phyloP scores from a whole-genome alignment of 2,888 invertebrate species.

The Entomobrya proxima region DNA sequence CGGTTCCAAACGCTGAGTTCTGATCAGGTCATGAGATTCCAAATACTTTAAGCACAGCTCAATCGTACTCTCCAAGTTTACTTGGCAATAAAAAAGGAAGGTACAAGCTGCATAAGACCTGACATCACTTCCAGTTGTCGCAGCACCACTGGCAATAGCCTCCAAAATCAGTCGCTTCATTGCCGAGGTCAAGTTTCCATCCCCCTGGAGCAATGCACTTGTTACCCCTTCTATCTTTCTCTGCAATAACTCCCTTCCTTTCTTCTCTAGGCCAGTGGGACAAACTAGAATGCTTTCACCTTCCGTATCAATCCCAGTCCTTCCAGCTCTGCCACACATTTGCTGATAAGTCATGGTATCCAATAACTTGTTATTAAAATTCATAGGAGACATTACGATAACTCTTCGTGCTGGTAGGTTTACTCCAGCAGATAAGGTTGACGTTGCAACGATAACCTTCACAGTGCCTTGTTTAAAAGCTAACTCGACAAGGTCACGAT shows the following conservation, averaged over 20 bases:
- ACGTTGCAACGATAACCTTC: slow-evolving; percentile 93
- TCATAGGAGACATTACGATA: slow-evolving; percentile 90
- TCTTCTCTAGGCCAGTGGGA: slow-evolving; percentile 84
- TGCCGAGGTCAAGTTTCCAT: slow-evolving; percentile 78
- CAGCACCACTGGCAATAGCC: slow-evolving; percentile 90
- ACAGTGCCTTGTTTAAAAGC: slow-evolving; percentile 88
- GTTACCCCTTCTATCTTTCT: slow-evolving; percentile 76
- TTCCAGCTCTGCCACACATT: slow-evolving; percentile 98
- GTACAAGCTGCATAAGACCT: slow-evolving; percentile 88
- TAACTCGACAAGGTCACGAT: slow-evolving; percentile 95
- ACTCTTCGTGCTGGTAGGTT: slow-evolving; percentile 97
- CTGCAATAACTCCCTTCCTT: slow-evolving; percentile 84
- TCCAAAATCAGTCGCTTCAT: slow-evolving; percentile 80
- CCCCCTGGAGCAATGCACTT: slow-evolving; percentile 71
- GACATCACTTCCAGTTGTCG: slow-evolving; percentile 85
- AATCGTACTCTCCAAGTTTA: slow-evolving; percentile 78
- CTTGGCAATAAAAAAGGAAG: slow-evolving; percentile 79
- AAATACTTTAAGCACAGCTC: slow-evolving; percentile 83
- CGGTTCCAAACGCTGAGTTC: slow-evolving; percentile 69
- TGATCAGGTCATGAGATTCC: slow-evolving; percentile 88
- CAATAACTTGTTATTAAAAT: slow-evolving; percentile 87
- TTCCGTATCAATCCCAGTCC: slow-evolving; percentile 87
- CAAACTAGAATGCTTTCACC: slow-evolving; percentile 95
- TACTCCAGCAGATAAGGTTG: slow-evolving; percentile 96
- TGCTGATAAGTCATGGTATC: slow-evolving; percentile 92